Conservation (phyloP, 2,113 vertebrate species). For the Orycteropus afer region DNA sequence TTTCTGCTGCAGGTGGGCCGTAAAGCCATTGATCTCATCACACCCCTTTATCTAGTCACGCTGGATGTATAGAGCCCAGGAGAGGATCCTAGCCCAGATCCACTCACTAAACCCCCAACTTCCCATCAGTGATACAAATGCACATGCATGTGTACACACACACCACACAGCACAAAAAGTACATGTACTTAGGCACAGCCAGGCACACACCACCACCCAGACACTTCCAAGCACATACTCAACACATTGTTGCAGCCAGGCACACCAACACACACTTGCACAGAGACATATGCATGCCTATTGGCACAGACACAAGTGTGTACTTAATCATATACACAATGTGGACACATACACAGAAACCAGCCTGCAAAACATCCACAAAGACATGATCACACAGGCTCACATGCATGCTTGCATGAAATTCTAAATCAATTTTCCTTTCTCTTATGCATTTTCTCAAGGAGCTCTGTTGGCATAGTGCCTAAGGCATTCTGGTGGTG, state of each 20-base stretch:
- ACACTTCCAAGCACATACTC: neutral
- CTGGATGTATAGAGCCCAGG: neutral
- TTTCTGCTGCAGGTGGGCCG: neutral
- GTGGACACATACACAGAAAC: neutral
- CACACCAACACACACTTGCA: neutral
- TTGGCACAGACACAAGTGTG: neutral
- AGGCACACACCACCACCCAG: neutral
- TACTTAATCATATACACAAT: neutral
- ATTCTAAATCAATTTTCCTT: neutral
- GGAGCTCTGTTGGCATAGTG: too few relatives aligned
- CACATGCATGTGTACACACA: neutral
- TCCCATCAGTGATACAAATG: neutral
- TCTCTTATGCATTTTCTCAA: neutral
- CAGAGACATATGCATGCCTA: neutral
- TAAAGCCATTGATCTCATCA: neutral
- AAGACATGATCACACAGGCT: neutral
- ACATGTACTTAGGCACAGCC: neutral
- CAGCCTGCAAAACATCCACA: neutral
- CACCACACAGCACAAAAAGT: neutral
- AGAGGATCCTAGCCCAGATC: neutral
- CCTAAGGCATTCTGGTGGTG: too few relatives aligned
- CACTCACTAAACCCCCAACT: neutral
- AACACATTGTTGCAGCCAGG: neutral
- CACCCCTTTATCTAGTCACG: neutral
- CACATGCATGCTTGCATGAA: neutral